Percentiles rank a stretch among this genome's conserved stretches.
Evolutionary conservation across 1,140 invertebrate genomes (phyloP).

Genomic region (Scaptodrosophila lebanonensis): DNA sequence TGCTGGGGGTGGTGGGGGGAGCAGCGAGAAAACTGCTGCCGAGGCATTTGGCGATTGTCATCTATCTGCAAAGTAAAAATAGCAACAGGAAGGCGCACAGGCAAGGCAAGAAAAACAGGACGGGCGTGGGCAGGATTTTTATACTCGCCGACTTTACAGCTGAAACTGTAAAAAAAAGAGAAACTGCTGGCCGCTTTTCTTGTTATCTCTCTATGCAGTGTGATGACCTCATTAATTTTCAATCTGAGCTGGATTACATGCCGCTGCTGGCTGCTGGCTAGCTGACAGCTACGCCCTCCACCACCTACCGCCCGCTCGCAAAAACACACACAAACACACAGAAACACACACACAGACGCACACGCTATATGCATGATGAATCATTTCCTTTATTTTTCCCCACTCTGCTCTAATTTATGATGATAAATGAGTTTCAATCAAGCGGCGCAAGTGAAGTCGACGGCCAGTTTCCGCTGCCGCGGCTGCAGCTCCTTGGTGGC

Average conservation of each 20-base stretch:
- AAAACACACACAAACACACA: too few relatives aligned
- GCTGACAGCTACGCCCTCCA: constrained; percentile 30
- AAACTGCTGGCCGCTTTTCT: not conserved
- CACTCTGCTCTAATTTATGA: constrained; percentile 61
- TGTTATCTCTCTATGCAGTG: constrained; percentile 28
- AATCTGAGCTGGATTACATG: constrained; percentile 72
- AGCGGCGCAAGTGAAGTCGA: constrained; percentile 64
- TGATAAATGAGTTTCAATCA: constrained; percentile 77
- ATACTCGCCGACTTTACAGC: constrained; percentile 31
- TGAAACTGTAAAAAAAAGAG: constrained; percentile 1
- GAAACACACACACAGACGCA: not conserved
- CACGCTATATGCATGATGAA: constrained; percentile 54
- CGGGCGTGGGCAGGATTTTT: constrained; percentile 20
- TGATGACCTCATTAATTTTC: constrained; percentile 77
- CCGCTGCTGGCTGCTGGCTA: constrained; percentile 16
- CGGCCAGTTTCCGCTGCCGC: constrained; percentile 32
- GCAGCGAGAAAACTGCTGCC: constrained; percentile 1
- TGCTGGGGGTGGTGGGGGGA: too few relatives aligned
- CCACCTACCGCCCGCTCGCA: not conserved
- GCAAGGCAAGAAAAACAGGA: constrained; percentile 27
- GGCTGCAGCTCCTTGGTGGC: constrained; percentile 19
- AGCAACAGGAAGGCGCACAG: too few relatives aligned
- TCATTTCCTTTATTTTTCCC: constrained; percentile 38
- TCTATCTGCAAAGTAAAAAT: constrained; percentile 6
- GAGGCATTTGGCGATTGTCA: not conserved